Base-by-base conservation (phyloP, 2,888 invertebrate genomes). In the Philhelius pedissequus region DNA sequence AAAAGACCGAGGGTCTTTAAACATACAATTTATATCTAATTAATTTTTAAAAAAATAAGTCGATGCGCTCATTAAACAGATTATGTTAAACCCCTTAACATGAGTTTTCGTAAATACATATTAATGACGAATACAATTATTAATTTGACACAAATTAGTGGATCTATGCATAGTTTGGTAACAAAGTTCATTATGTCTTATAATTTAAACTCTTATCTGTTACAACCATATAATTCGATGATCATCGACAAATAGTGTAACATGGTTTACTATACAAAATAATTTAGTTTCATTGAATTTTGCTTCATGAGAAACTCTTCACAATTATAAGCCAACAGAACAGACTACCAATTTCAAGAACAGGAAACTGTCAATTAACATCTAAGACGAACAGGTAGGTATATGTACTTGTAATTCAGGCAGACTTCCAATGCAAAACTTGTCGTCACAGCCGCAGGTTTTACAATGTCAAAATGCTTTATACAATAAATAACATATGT, bases 301-400 rank as follows among this genome's bases (percentile, higher is more conserved):
- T 58, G 8, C 38, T 64, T 48, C 30, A 64, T 48, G 32, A 35
- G 20, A 64, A 32, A 32, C 45, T 32, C 45, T 64, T 48, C 22
- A 62, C 15, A 43, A n/a, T n/a, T n/a, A n/a, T n/a, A n/a, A 62
- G 3, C 3, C 5, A 4, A 32, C 6, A 52, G 5, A 13, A 4
- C 58, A 64, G 18, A 30, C 20, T n/a, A 20, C 15, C 7, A 64
- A 64, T 32, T 64, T 64, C n/a, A 54, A 70, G 38, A 45, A 56
- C 75, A 69, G 80, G 69, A 80, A 75, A 32, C 60, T 58, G 68
- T 80, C 45, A 43, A 69, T 80, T 73, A 74, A 32, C 9, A 11
- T 27, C 52, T 35, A 18, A 38, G 5, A 3, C 22, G 30, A 52
- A 71, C 8, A 48, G n/a, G n/a, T n/a, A n/a, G n/a, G n/a, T n/a